Conservation (phyloP, 2,888 invertebrate genomes). For the Coremacera marginata region DNA sequence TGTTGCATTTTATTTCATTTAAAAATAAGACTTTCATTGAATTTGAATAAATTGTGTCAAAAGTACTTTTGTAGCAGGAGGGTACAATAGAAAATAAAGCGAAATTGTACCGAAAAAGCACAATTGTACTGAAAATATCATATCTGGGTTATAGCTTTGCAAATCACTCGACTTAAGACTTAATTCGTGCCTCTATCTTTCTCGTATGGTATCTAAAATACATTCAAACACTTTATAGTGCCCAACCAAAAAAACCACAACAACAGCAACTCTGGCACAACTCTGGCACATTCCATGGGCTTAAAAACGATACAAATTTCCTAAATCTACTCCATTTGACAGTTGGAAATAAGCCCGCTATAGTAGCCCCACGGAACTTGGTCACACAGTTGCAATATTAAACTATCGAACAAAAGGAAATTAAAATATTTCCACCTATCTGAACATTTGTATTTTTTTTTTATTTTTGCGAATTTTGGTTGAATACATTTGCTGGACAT, state of each 20-base stretch:
- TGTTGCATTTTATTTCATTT: too few relatives aligned
- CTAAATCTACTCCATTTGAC: not conserved
- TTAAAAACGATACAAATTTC: not conserved
- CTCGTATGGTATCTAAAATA: too few relatives aligned
- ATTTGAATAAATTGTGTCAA: too few relatives aligned
- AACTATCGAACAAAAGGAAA: conserved; percentile 55
- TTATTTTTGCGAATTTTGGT: not conserved
- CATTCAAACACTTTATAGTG: too few relatives aligned
- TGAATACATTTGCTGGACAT: not conserved
- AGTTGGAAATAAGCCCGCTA: not conserved
- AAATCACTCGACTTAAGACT: too few relatives aligned
- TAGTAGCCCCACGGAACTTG: not conserved
- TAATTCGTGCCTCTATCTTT: too few relatives aligned
- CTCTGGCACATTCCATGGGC: not conserved
- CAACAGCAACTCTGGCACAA: not conserved
- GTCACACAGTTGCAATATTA: not conserved
- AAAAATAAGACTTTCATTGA: too few relatives aligned
- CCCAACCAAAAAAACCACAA: not conserved
- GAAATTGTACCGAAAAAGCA: too few relatives aligned
- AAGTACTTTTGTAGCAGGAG: too few relatives aligned
- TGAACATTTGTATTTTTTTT: conserved; percentile 54
- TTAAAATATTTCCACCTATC: conserved; percentile 62
- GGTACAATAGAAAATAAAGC: too few relatives aligned
- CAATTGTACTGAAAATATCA: too few relatives aligned
- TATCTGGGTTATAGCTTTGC: too few relatives aligned